These are phyloP conservation scores for Oncorhynchus nerka DNA, from an alignment of 2,113 vertebrate species.

Conservation along the genomic window DNA sequence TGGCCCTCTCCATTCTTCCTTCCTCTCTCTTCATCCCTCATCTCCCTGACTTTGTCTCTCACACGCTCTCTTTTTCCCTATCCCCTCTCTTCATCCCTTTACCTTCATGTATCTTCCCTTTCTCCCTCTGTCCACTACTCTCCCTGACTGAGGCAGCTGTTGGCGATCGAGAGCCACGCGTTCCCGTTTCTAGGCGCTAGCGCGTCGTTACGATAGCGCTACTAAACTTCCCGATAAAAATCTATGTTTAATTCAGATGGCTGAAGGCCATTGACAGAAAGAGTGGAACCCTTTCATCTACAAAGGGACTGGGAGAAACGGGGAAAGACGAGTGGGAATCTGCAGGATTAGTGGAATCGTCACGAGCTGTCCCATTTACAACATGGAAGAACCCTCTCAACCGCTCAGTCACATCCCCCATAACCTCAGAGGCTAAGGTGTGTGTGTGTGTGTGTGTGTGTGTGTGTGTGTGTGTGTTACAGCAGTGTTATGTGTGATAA, in stretches of 20 bases:
- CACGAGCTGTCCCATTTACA: background rate
- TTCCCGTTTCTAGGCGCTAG: slow-evolving; percentile 31
- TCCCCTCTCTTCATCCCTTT: slow-evolving; percentile 33
- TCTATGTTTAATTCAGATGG: slow-evolving; percentile 81
- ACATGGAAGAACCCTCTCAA: slow-evolving; percentile 14
- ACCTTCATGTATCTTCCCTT: slow-evolving; percentile 1
- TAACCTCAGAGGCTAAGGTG: slow-evolving; percentile 5
- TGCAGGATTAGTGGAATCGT: background rate
- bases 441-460: no score
- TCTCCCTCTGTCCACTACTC: slow-evolving; percentile 15
- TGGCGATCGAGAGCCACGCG: slow-evolving; percentile 25
- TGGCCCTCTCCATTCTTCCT: background rate
- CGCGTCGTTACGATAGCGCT: slow-evolving; percentile 52
- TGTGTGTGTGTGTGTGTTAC: background rate
- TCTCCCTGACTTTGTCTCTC: background rate
- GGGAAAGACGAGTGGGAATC: slow-evolving; percentile 1
- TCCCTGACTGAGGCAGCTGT: slow-evolving; percentile 13
- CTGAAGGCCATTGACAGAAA: slow-evolving; percentile 77
- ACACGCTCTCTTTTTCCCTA: no score
- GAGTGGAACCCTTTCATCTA: slow-evolving; percentile 78
- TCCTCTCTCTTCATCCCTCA: slow-evolving; percentile 13
- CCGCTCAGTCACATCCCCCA: slow-evolving; percentile 26
- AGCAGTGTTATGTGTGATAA: no score
- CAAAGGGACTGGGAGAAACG: slow-evolving; percentile 61
- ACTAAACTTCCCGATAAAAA: slow-evolving; percentile 76